Evolutionary conservation across 2,113 vertebrate genomes (phyloP), one percentile per base, ranked within the genome.

Genomic region (Pungitius pungitius): DNA sequence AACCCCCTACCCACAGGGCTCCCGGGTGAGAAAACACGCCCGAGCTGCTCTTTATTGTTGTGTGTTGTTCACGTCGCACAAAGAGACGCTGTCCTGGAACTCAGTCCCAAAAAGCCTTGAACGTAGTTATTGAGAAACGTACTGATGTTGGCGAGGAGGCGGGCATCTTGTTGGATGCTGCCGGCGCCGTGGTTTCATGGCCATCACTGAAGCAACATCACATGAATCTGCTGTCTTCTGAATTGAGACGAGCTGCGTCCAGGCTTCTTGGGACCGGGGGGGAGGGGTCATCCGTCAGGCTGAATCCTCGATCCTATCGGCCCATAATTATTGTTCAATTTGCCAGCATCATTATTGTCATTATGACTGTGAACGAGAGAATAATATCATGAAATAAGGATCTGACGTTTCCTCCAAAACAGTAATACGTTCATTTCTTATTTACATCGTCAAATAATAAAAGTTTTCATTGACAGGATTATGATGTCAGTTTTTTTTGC

Each of bases 281-380:
- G 30, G 30, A 5, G 30, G 75, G 74, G 67, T 76, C 68, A 70
- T 90, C 86, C 80, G 77, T 91, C 84, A 87, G 73, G 20, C 74
- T 2, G 74, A 75, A n/a, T n/a, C n/a, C n/a, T n/a, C n/a, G 45
- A 0, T 47, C 6, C 13, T 3, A 14, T 65, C 40, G 75, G 42
- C 55, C 33, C 63, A 43, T 62, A 58, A 75, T 69, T 43, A 35
- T 59, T 69, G 40, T 39, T 14, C 37, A 8, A 76, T 63, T 81
- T 63, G 2, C 24, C 15, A 56, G 20, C 24, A 22, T 74, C 43
- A 81, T 81, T 65, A 73, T 45, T 55, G 33, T 72, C 67, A 82
- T 80, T 73, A 58, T 5, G 30, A 30, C 30, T 30, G 33, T 35
- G 33, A 35, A 7, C 33, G 33, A 35, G 3, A 35, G 33, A 35